Base-by-base conservation (phyloP, 2,113 vertebrate genomes). In the Pangasianodon gigas region DNA sequence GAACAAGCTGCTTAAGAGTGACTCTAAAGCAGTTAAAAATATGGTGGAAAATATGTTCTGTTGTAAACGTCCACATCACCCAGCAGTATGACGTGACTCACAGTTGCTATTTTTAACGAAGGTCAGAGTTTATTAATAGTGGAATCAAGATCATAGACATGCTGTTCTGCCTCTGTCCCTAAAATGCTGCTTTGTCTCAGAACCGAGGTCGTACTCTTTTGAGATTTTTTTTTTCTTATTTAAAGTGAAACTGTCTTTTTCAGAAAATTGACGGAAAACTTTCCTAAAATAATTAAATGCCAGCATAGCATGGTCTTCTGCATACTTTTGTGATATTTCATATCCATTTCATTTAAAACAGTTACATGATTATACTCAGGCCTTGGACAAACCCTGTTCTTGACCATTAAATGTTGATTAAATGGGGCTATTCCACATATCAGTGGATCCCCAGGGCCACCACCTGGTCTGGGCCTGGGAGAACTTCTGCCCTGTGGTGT, bases 131-230 rank as follows among this genome's bases (percentile, higher is more conserved):
- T 87, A 88, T 67, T 86, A 86, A 86, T 85, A 89, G 88, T 69
- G 51, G 65, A 60, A 89, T 54, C 48, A 89, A 89, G 89, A 89
- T 54, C 86, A 26, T 29, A 80, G 84, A 86, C 65, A 46, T 85
- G 67, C 85, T 86, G 85, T 77, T 58, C 14, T 60, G 24, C 58
- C 56, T 91, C 82, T 84, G 86, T 89, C 88, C 89, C 88, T 84
- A 90, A 90, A 89, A 87, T 90, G 91, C 91, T 92, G 91, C 91
- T 92, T 92, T 89, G 67, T 86, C 81, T 89, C 90, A 90, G 84
- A 90, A 88, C 65, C 87, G 86, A 90, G 87, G 29, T 87, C 71
- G 71, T 90, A 71, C 71, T 90, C 48, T 87, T 60, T 87, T 86
- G 65, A 89, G 82, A 91, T 46, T 91, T 88, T 90, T 88, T 91